These are phyloP conservation scores for Zonitis immaculata DNA, from an alignment of 2,888 invertebrate species.

Conservation along the genomic window DNA sequence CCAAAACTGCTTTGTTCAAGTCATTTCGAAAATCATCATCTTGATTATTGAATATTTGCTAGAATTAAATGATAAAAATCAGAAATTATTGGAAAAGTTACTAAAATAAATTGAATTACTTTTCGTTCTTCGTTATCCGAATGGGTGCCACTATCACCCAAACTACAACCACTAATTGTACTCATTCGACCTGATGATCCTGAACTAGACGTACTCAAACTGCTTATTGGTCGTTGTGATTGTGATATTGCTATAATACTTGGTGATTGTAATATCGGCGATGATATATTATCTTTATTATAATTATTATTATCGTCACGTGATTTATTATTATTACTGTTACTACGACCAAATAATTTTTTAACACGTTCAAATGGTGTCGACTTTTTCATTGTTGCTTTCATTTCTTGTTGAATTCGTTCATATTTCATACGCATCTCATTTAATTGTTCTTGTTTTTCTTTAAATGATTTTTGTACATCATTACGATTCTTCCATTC, in stretches of 20 bases:
- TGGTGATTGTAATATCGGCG: slow-evolving; percentile 22
- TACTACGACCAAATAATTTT: slow-evolving; percentile 28
- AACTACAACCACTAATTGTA: slow-evolving; percentile 74
- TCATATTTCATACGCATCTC: slow-evolving; percentile 79
- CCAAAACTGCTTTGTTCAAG: slow-evolving; percentile 41
- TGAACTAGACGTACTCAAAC: slow-evolving; percentile 66
- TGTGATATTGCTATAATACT: slow-evolving; percentile 24
- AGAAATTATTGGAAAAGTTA: slow-evolving; percentile 4
- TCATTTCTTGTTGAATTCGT: slow-evolving; percentile 72
- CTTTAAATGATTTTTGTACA: slow-evolving; percentile 78
- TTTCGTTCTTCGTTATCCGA: slow-evolving; percentile 76
- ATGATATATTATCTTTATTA: slow-evolving; percentile 27
- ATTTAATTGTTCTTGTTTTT: slow-evolving; percentile 77
- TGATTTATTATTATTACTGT: no score
- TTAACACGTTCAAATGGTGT: slow-evolving; percentile 73
- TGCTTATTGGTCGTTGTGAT: slow-evolving; percentile 60
- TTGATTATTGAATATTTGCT: slow-evolving; percentile 37
- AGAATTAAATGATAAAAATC: no score
- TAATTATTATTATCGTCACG: slow-evolving; percentile 14
- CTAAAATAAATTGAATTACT: slow-evolving; percentile 30
- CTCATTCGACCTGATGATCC: slow-evolving; percentile 76
- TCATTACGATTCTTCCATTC: slow-evolving; percentile 85
- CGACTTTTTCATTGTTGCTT: slow-evolving; percentile 68
- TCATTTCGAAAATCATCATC: slow-evolving; percentile 40
- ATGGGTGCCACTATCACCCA: slow-evolving; percentile 80